These are phyloP conservation scores for Drosophila athabasca DNA, from an alignment of 1,140 invertebrate species.

Conservation along the genomic window DNA sequence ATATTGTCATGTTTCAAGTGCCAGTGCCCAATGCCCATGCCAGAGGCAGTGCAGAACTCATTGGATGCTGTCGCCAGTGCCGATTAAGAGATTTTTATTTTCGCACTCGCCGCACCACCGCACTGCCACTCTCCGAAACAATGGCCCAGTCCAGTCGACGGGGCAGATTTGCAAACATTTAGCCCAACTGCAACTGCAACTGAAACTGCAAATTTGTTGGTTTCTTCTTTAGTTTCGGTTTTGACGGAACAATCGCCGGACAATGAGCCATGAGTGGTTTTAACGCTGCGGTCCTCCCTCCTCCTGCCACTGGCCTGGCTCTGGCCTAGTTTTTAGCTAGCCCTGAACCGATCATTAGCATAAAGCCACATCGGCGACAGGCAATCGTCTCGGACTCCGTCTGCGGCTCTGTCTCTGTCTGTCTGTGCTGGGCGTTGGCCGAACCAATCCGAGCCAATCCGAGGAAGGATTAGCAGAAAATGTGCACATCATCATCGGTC, in stretches of 20 bases:
- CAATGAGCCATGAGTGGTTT: constrained; percentile 78
- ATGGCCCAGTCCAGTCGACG: constrained; percentile 60
- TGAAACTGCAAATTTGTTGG: constrained; percentile 1
- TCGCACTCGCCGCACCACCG: constrained; percentile 62
- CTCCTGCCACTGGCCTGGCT: constrained; percentile 4
- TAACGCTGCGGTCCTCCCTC: constrained; percentile 39
- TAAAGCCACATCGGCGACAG: constrained; percentile 80
- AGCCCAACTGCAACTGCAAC: constrained; percentile 35
- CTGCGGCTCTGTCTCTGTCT: constrained; percentile 7
- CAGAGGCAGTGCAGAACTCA: constrained; percentile 62
- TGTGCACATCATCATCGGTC: constrained; percentile 72
- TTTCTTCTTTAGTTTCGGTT: constrained; percentile 47
- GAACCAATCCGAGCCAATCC: constrained; percentile 12
- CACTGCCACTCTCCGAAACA: constrained; percentile 40
- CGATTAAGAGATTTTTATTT: constrained; percentile 82
- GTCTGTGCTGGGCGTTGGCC: constrained; percentile 67
- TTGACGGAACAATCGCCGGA: constrained; percentile 64
- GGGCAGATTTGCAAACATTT: constrained; percentile 79
- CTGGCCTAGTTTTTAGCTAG: constrained; percentile 65
- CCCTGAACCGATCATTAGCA: constrained; percentile 74
- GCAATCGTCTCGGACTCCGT: constrained; percentile 29
- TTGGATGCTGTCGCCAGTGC: constrained; percentile 83
- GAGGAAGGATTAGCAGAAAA: constrained; percentile 68
- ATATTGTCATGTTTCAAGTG: constrained; percentile 83
- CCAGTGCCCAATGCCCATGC: constrained; percentile 37